phyloP scores from a whole-genome alignment of 35 echinoderm and acorn worm genomes.

The Diadema setosum region DNA sequence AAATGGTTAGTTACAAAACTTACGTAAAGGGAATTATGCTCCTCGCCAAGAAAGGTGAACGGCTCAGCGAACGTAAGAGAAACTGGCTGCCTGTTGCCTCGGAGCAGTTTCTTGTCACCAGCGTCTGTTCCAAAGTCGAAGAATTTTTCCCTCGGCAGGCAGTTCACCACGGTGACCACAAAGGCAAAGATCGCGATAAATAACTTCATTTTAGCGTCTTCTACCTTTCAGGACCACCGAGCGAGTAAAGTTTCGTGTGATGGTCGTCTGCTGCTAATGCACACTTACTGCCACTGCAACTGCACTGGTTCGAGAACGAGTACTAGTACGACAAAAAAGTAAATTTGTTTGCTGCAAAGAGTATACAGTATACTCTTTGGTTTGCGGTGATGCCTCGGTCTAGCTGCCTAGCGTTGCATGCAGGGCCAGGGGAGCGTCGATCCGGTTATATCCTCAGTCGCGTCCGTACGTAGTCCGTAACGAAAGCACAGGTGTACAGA shows the following conservation, averaged over 20 bases:
- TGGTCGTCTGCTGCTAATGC: not conserved
- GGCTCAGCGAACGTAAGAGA: not conserved
- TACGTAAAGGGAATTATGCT: not conserved
- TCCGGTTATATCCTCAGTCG: no score
- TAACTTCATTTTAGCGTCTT: not conserved
- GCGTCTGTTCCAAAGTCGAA: not conserved
- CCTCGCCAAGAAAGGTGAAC: not conserved
- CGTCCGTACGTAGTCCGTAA: no score
- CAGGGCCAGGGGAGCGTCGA: no score
- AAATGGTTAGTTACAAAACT: no score
- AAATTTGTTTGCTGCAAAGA: no score
- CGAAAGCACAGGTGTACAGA: no score
- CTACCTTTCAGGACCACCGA: not conserved
- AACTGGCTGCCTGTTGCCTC: not conserved
- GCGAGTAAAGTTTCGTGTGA: not conserved
- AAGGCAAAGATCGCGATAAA: not conserved
- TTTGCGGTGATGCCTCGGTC: no score
- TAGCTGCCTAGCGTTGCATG: no score
- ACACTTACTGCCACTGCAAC: no score
- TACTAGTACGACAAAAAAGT: no score
- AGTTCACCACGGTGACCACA: not conserved
- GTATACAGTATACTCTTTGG: no score
- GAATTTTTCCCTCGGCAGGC: not conserved
- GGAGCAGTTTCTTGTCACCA: not conserved
- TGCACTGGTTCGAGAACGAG: no score